Evolutionary conservation across 2,888 invertebrate species (phyloP), one percentile per base, ranked within the genome.

Genomic region (Oligia strigilis): DNA sequence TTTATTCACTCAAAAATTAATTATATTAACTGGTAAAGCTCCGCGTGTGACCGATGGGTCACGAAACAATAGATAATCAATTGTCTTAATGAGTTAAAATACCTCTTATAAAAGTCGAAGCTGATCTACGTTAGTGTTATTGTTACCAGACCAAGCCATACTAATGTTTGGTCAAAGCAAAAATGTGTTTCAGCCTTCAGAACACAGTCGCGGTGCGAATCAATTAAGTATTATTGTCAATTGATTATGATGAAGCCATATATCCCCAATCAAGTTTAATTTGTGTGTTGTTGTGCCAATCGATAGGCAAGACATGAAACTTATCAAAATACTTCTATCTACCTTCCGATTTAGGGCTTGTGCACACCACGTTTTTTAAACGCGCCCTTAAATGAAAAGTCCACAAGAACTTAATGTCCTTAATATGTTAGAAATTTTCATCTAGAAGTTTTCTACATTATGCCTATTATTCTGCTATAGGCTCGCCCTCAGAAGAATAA

Each of bases 181-280:
- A 29, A 62, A n/a, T n/a, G 19, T 36, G 40, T 58, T 49, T 29
- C 29, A 43, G 60, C 43, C 17, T 72, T 52, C 29, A 46, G 19
- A n/a, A 29, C 11, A 43, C 36, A 14, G 13, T 49, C 17, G 19
- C 58, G 40, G n/a, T 17, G 46, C 36, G 13, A 81, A 72, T 62
- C 6, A 62, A 78, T 49, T 71, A 55, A 19, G 52, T 55, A 23
- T 55, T 9, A 55, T 71, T 78, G 40, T 58, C 19, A 29, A 83
- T 78, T 64, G 40, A 62, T 58, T 58, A 67, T 62, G 52, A 62
- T 36, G 55, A 77, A 83, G 40, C 78, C 55, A 36, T 43, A 70
- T 52, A 62, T 46, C 17, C 40, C 55, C 43, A 69, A 60, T 70
- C n/a, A 52, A 65, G 23, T 73, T 9, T 29, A 58, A 64, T 58